Evolutionary conservation across 2,797 vertebrate genomes (phyloP).

Genomic region (Dryobates pubescens): DNA sequence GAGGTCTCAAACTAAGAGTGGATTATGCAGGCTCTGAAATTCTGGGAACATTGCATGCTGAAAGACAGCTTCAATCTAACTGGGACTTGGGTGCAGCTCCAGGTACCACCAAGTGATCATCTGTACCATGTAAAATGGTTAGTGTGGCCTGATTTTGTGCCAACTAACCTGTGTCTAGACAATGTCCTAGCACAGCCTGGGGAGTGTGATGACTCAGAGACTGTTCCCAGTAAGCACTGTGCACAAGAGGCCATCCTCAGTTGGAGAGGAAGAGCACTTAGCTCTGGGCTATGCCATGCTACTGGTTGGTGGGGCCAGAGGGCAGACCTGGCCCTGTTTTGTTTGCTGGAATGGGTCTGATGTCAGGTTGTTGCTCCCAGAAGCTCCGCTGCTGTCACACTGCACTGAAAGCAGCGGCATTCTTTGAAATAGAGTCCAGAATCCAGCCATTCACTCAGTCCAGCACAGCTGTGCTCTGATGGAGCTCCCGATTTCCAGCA

Average conservation of each 20-base stretch:
- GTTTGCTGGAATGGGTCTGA: not conserved
- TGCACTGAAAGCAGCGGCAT: not conserved
- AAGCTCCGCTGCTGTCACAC: not conserved
- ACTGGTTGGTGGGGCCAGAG: not conserved
- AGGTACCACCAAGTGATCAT: not conserved
- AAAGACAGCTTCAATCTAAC: not conserved
- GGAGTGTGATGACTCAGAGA: not conserved
- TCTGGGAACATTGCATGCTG: not conserved
- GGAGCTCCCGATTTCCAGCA: not conserved
- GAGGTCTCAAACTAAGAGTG: no score
- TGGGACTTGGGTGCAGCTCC: not conserved
- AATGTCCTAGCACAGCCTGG: not conserved
- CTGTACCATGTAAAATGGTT: not conserved
- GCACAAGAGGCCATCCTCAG: not conserved
- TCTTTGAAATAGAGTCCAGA: not conserved
- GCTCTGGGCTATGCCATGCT: accelerated
- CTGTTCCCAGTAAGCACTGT: not conserved
- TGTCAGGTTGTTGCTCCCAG: not conserved
- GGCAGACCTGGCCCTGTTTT: not conserved
- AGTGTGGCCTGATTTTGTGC: not conserved
- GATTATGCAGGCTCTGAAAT: no score
- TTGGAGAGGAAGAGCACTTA: not conserved
- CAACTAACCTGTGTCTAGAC: not conserved
- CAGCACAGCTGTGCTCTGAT: not conserved
- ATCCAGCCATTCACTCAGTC: not conserved